Conservation (phyloP, 2,797 vertebrate species). For the Diplodus puntazzo region DNA sequence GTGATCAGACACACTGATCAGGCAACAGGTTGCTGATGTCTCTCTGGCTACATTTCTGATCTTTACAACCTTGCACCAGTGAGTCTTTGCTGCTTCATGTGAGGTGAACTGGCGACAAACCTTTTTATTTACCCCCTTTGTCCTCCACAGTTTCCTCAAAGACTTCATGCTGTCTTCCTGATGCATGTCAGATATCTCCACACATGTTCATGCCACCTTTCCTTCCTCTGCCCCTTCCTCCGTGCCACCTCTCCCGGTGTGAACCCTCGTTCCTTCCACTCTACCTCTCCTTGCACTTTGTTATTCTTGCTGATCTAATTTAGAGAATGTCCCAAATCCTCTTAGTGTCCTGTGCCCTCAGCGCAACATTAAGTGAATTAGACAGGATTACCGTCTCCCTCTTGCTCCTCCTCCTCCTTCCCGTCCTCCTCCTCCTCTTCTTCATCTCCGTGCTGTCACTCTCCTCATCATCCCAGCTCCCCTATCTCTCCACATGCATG, state of each 20-base stretch:
- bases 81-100: background rate
- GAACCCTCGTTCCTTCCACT: conserved; percentile 37
- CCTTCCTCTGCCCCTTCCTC: conserved; percentile 12
- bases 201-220: conserved; percentile 11
- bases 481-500: conserved; percentile 44
- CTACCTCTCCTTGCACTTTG: conserved; percentile 80
- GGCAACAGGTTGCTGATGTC: conserved; percentile 15
- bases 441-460: conserved; percentile 60
- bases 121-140: background rate
- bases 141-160: accelerated
- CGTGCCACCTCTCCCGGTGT: conserved; percentile 41
- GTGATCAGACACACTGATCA: conserved; percentile 4
- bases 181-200: background rate
- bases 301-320: conserved; percentile 92
- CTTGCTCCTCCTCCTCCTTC: conserved; percentile 65
- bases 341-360: conserved; percentile 88
- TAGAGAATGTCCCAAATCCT: conserved; percentile 93
- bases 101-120: background rate
- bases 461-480: conserved; percentile 56
- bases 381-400: conserved; percentile 85
- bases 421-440: conserved; percentile 55
- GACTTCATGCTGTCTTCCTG: too few species aligned
- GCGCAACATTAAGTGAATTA: conserved; percentile 91
- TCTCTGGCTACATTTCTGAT: background rate
- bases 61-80: background rate